phyloP scores from a whole-genome alignment of 1,140 invertebrate species.

The Patella vulgata region DNA sequence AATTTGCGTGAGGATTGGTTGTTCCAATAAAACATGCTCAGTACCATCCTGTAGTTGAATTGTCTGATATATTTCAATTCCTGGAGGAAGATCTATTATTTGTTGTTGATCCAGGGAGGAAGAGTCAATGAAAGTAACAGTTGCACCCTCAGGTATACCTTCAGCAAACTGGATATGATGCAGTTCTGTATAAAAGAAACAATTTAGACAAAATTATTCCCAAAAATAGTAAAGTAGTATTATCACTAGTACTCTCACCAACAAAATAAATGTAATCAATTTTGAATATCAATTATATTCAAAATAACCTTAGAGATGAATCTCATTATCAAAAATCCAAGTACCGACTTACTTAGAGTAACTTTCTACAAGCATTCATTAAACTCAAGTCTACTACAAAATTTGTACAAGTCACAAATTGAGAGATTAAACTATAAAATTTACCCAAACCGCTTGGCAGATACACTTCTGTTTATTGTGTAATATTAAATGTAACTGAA shows the following conservation, averaged over 20 bases:
- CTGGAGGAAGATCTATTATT: slow-evolving; percentile 42
- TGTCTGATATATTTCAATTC: too few relatives aligned
- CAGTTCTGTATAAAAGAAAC: slow-evolving; percentile 36
- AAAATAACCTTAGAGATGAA: not conserved
- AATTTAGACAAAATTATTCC: not conserved
- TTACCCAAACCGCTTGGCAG: too few relatives aligned
- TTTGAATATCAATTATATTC: not conserved
- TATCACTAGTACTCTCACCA: not conserved
- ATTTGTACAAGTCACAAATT: too few relatives aligned
- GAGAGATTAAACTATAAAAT: too few relatives aligned
- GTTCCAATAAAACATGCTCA: slow-evolving; percentile 11
- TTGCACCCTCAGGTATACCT: slow-evolving; percentile 41
- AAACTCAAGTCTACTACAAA: too few relatives aligned
- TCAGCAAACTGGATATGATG: slow-evolving; percentile 38
- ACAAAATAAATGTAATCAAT: slow-evolving; percentile 9
- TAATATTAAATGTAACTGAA: too few relatives aligned
- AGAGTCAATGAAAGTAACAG: slow-evolving; percentile 33
- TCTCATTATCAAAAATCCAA: not conserved
- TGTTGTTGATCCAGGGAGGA: slow-evolving; percentile 48
- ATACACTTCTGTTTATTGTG: too few relatives aligned
- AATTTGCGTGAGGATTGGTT: slow-evolving; percentile 2
- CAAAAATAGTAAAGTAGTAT: not conserved
- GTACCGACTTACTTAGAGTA: too few relatives aligned
- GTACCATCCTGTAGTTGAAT: slow-evolving; percentile 19
- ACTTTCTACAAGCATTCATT: too few relatives aligned